A percentile compares a stretch with the other conserved stretches of the same genome.
Evolutionary conservation across 2,797 vertebrate genomes (phyloP).

Genomic region (Anguilla marmorata): DNA sequence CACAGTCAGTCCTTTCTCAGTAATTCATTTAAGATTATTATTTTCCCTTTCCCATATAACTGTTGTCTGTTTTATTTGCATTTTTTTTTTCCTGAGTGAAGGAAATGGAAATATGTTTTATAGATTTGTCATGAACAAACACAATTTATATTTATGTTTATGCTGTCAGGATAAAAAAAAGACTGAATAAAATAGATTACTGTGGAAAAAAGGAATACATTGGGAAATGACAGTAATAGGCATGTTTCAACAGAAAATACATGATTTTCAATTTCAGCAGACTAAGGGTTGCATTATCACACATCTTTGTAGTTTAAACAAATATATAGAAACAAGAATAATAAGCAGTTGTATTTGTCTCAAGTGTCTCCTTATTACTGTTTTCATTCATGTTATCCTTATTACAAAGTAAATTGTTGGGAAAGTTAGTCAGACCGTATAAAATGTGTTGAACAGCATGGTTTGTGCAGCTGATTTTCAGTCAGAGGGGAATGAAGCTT

Average conservation of each 20-base stretch:
- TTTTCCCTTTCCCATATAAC: background rate
- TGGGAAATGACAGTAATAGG: slow-evolving; percentile 4
- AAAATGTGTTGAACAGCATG: slow-evolving; percentile 6
- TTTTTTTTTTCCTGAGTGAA: slow-evolving; percentile 27
- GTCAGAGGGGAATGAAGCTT: slow-evolving; percentile 1
- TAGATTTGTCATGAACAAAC: slow-evolving; percentile 22
- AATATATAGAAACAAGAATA: background rate
- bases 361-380: slow-evolving; percentile 19
- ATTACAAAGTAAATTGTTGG: background rate
- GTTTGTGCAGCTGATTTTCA: background rate
- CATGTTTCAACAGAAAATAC: background rate
- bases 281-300: background rate
- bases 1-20: background rate
- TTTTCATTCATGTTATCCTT: slow-evolving; percentile 20
- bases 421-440: slow-evolving; percentile 24
- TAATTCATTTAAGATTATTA: slow-evolving; percentile 15
- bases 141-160: slow-evolving; percentile 29
- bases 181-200: background rate
- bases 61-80: slow-evolving; percentile 16
- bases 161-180: background rate
- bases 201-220: background rate
- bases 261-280: background rate
- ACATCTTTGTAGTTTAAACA: background rate
- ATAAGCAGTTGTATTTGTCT: slow-evolving; percentile 11
- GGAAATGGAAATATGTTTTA: slow-evolving; percentile 29